These are phyloP conservation scores for Atherix ibis DNA, from an alignment of 2,888 invertebrate species.

Conservation along the genomic window DNA sequence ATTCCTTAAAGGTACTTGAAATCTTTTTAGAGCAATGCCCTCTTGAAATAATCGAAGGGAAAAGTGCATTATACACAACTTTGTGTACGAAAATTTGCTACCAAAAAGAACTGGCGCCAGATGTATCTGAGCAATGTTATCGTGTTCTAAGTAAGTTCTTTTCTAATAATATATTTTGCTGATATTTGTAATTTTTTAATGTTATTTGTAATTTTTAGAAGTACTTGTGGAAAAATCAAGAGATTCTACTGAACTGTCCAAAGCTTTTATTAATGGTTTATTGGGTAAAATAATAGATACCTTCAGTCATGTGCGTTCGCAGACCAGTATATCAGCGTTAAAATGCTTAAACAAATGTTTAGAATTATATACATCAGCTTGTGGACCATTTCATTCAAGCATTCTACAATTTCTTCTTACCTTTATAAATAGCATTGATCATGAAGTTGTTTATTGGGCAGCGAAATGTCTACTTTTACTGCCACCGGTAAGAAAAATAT, in stretches of 20 bases:
- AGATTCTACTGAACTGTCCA: slow-evolving; percentile 18
- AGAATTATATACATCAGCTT: slow-evolving; percentile 18
- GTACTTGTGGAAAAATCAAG: slow-evolving; percentile 15
- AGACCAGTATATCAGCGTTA: slow-evolving; percentile 14
- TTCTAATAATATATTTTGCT: slow-evolving; percentile 3
- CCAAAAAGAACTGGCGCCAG: slow-evolving; percentile 15
- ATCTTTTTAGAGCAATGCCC: slow-evolving; percentile 16
- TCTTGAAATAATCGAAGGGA: slow-evolving; percentile 16
- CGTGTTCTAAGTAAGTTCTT: slow-evolving; percentile 1
- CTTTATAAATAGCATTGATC: slow-evolving; percentile 17
- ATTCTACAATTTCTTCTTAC: slow-evolving; percentile 19
- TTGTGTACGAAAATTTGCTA: slow-evolving; percentile 17
- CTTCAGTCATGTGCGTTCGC: slow-evolving; percentile 11
- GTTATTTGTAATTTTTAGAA: slow-evolving; percentile 10
- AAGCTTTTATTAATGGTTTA: slow-evolving; percentile 16
- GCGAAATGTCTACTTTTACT: slow-evolving; percentile 23
- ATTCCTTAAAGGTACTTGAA: slow-evolving; percentile 14
- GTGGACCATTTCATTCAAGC: slow-evolving; percentile 16
- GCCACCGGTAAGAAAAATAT: slow-evolving; percentile 17
- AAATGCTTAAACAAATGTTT: slow-evolving; percentile 20
- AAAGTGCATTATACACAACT: slow-evolving; percentile 17
- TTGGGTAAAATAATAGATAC: slow-evolving; percentile 19
- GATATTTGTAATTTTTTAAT: slow-evolving; percentile 1
- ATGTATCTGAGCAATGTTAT: slow-evolving; percentile 12
- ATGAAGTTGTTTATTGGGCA: slow-evolving; percentile 13